Conservation (phyloP, 2,113 vertebrate genomes). For the Otolemur garnettii region DNA sequence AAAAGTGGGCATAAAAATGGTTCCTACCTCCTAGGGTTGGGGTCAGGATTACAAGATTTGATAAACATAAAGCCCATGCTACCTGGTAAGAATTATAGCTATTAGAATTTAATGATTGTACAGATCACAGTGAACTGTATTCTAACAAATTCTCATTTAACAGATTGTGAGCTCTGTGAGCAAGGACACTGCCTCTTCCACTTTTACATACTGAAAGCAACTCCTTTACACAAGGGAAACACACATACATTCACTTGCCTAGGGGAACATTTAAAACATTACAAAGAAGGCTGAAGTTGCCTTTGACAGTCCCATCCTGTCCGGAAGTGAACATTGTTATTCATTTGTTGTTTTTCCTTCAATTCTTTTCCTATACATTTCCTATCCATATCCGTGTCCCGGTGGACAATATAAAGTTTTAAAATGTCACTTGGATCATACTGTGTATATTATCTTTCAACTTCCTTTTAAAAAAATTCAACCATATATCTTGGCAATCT, state of each 20-base stretch:
- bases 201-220: background rate
- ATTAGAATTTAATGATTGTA: background rate
- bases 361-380: background rate
- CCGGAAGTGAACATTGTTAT: background rate
- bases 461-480: background rate
- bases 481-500: background rate
- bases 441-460: background rate
- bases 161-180: background rate
- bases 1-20: background rate
- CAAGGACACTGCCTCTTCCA: background rate
- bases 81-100: background rate
- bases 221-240: background rate
- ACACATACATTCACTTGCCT: background rate
- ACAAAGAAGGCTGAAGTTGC: background rate
- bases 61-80: background rate
- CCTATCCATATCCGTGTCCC: background rate
- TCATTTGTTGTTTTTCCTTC: background rate
- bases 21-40: background rate
- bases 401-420: background rate
- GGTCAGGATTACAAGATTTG: background rate
- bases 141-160: background rate
- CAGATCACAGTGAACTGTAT: background rate
- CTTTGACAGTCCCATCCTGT: background rate
- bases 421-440: background rate
- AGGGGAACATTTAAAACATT: constrained; percentile 21